Evolutionary conservation across 1,140 invertebrate genomes (phyloP).

Genomic region (Akabosia matsudoensis): DNA sequence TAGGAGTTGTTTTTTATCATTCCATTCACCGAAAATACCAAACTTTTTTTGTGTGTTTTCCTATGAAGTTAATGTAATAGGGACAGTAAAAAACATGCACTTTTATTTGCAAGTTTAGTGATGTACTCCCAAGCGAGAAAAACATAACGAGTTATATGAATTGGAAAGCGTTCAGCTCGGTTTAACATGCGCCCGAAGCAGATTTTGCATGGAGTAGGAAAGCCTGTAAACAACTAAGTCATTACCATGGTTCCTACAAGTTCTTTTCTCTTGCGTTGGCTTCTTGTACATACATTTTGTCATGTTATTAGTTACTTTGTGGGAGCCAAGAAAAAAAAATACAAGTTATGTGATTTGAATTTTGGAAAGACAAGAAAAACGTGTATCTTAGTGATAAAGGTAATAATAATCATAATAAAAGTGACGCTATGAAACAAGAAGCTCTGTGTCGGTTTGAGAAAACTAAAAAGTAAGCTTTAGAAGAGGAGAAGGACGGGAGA

Average conservation of each 20-base stretch:
- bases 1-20: conserved; percentile 41
- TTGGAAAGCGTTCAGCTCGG: background rate
- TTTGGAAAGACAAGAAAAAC: background rate
- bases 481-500: background rate
- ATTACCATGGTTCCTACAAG: background rate
- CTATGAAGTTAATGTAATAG: background rate
- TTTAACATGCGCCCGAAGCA: background rate
- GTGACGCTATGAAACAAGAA: conserved; percentile 4
- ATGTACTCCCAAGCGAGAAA: background rate
- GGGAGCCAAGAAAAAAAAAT: background rate
- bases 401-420: conserved; percentile 6
- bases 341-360: background rate
- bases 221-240: background rate
- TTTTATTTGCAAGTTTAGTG: no score
- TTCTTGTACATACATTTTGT: background rate
- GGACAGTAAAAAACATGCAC: background rate
- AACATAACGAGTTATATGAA: background rate
- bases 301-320: background rate
- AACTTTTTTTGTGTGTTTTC: conserved; percentile 17
- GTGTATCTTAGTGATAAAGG: background rate
- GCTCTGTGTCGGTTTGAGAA: background rate
- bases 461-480: background rate
- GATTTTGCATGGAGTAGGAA: background rate
- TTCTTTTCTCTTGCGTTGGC: background rate
- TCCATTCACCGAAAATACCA: conserved; percentile 34